phyloP scores from a whole-genome alignment of 2,113 vertebrate genomes.

The Vulpes lagopus region DNA sequence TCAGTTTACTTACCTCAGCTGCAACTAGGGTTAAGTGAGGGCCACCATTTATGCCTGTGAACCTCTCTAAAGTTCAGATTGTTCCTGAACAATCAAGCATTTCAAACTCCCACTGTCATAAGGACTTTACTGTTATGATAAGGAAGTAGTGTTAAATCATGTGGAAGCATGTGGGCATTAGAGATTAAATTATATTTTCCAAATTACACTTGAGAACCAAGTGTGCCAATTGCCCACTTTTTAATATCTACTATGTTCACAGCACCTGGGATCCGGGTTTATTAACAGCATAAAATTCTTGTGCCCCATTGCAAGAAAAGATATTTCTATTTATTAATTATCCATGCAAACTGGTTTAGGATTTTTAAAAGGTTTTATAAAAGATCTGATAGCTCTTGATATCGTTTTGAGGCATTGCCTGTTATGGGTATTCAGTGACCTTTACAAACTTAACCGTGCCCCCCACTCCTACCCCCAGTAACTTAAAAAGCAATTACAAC shows the following conservation, averaged over 20 bases:
- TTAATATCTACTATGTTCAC: neutral
- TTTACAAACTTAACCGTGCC: neutral
- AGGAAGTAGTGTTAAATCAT: neutral
- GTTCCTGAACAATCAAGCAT: neutral
- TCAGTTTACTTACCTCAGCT: neutral
- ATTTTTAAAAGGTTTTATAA: slow-evolving; percentile 38
- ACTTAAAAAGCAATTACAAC: neutral
- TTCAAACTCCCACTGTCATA: neutral
- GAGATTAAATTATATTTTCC: slow-evolving; percentile 31
- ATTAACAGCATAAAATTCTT: slow-evolving; percentile 1
- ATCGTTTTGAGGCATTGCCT: neutral
- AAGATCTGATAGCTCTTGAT: neutral
- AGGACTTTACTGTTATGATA: neutral
- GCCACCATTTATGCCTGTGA: neutral
- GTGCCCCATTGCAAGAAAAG: neutral
- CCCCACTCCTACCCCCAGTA: too few relatives aligned
- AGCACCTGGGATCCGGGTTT: slow-evolving; percentile 28
- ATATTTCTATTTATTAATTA: slow-evolving; percentile 24
- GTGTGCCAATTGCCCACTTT: neutral
- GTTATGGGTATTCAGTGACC: neutral
- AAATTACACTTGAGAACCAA: slow-evolving; percentile 39
- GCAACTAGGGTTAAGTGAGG: neutral
- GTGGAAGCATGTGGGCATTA: neutral
- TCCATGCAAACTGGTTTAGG: neutral
- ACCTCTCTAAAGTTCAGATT: neutral